Evolutionary conservation across 2,888 invertebrate genomes (phyloP), one percentile per base, ranked within the genome.

Genomic region (Dascillus cervinus): DNA sequence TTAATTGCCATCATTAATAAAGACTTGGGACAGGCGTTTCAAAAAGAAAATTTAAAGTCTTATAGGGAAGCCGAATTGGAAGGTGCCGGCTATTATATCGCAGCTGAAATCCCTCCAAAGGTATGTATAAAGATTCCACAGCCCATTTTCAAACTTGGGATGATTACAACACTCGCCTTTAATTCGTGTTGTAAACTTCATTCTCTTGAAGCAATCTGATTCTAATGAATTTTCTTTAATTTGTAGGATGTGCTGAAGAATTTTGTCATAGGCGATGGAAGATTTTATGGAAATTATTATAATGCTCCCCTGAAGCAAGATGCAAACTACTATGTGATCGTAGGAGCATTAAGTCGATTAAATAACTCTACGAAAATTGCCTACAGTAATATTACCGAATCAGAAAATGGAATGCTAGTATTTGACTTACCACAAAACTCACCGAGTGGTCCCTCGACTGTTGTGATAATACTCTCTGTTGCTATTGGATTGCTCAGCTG

Each of bases 191-290:
- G n/a, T n/a, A n/a, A n/a, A n/a, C n/a, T n/a, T n/a, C n/a, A n/a
- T n/a, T n/a, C n/a, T n/a, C n/a, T n/a, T n/a, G n/a, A n/a, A n/a
- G n/a, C n/a, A n/a, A n/a, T n/a, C n/a, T n/a, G n/a, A n/a, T n/a
- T n/a, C n/a, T n/a, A n/a, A n/a, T n/a, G n/a, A n/a, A n/a, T n/a
- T n/a, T n/a, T n/a, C n/a, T n/a, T n/a, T n/a, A n/a, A 31, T 26
- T 52, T 52, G 20, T 45, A 69, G 58, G 73, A 77, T 39, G 71
- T 78, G 5, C 65, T 74, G 22, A 69, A 73, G 46, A 70, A 72
- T 29, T 92, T 92, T 61, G 67, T 72, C 1, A 76, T 92, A 23
- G 92, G 92, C 3, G 83, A 91, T 62, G 75, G 75, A 5, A 70
- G 68, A 38, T 72, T 65, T 3, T 85, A 89, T 55, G 82, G 83